Evolutionary conservation across 2,888 invertebrate species (phyloP).

Genomic region (Aelia acuminata): DNA sequence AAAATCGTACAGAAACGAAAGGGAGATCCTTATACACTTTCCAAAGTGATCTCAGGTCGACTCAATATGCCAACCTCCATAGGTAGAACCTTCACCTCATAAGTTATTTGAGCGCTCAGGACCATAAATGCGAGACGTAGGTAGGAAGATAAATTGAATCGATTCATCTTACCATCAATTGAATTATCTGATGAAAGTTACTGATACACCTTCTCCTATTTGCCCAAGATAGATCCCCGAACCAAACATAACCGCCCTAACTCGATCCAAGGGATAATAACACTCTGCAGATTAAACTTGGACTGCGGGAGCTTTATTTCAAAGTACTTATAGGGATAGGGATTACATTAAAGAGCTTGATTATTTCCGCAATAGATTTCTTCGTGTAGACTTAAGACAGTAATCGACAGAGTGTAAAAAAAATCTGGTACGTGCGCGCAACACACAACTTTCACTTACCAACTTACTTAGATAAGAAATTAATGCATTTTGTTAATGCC

Average conservation of each 20-base stretch:
- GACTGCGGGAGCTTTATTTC: too few relatives aligned
- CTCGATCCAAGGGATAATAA: background rate
- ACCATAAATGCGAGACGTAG: background rate
- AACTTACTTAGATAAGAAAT: too few relatives aligned
- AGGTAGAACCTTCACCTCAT: background rate
- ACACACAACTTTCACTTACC: too few relatives aligned
- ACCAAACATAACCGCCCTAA: background rate
- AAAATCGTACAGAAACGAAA: background rate
- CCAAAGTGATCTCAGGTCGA: background rate
- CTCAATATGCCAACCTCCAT: background rate
- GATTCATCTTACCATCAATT: background rate
- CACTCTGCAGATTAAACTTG: too few relatives aligned
- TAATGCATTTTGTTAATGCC: too few relatives aligned
- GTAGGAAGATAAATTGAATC: background rate
- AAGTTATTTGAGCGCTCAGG: background rate
- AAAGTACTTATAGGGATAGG: too few relatives aligned
- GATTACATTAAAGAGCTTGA: too few relatives aligned
- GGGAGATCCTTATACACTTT: background rate
- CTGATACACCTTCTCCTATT: background rate
- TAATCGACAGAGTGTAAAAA: too few relatives aligned
- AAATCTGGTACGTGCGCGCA: too few relatives aligned
- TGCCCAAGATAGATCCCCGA: background rate
- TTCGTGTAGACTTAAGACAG: too few relatives aligned
- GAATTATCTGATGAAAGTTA: constrained; percentile 5
- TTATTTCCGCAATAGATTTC: too few relatives aligned